These are phyloP conservation scores for Apostichopus parvimensis DNA, from an alignment of 35 echinoderm and acorn worm species.

Conservation along the genomic window DNA sequence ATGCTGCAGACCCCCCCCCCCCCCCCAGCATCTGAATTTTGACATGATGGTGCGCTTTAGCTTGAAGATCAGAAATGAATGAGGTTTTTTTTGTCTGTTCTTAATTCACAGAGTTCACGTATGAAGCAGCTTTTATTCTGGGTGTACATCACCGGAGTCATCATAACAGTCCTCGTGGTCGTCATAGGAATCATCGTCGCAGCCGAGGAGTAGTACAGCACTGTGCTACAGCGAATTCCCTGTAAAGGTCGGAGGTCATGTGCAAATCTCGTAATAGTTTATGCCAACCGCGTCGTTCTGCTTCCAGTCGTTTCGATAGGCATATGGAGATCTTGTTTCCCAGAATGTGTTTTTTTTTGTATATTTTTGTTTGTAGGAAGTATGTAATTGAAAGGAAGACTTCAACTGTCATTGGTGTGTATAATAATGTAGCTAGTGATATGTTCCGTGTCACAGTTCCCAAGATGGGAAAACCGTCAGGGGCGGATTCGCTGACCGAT, in stretches of 20 bases:
- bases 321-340: not conserved
- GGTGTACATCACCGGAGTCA: conserved; percentile 26
- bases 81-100: not conserved
- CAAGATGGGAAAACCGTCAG: too few relatives aligned
- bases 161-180: conserved; percentile 25
- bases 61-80: too few relatives aligned
- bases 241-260: not conserved
- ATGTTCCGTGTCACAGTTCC: too few relatives aligned
- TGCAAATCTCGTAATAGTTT: not conserved
- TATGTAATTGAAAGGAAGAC: too few relatives aligned
- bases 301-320: not conserved
- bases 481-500: too few relatives aligned
- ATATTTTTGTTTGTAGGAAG: too few relatives aligned
- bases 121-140: conserved; percentile 31
- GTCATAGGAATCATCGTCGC: conserved; percentile 38
- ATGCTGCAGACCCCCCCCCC: too few relatives aligned
- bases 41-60: too few relatives aligned
- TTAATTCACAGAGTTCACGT: conserved; percentile 17
- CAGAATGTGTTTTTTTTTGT: too few relatives aligned
- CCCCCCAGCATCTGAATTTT: too few relatives aligned
- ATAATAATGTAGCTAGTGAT: too few relatives aligned
- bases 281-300: not conserved
- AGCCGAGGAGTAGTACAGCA: not conserved
- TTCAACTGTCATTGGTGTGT: too few relatives aligned
- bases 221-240: not conserved